phyloP scores from a whole-genome alignment of 2,113 vertebrate genomes.

The Eclectus roratus region DNA sequence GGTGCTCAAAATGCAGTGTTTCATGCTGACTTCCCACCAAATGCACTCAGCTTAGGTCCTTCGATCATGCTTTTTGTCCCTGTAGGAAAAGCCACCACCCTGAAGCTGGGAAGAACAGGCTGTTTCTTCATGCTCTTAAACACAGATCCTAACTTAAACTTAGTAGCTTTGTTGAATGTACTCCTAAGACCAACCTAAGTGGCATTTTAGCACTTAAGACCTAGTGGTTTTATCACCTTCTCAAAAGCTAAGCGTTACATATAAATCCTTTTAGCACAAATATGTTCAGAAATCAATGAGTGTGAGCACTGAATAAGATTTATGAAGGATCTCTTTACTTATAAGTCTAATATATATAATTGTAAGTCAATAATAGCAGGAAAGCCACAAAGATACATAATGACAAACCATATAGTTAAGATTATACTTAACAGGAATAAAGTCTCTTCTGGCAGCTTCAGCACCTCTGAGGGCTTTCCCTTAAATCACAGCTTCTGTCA shows the following conservation, averaged over 20 bases:
- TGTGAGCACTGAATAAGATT: fast-evolving
- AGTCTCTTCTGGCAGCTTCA: not conserved
- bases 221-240: not conserved
- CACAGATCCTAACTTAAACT: not conserved
- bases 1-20: not conserved
- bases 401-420: not conserved
- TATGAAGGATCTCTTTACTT: not conserved
- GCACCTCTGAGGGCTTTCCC: not conserved
- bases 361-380: not conserved
- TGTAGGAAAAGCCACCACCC: not conserved
- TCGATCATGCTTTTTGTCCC: not conserved
- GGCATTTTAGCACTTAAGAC: not conserved
- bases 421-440: not conserved
- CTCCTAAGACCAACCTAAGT: not conserved
- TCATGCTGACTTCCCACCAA: not conserved
- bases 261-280: not conserved
- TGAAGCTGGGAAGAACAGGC: not conserved
- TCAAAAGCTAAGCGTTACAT: not conserved
- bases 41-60: not conserved
- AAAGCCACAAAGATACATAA: not conserved
- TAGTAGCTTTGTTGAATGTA: not conserved
- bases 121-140: not conserved
- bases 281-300: not conserved
- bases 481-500: not conserved
- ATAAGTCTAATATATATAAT: not conserved